Evolutionary conservation across 1,140 invertebrate species (phyloP).

Genomic region (Acromyrmex echinatior): DNA sequence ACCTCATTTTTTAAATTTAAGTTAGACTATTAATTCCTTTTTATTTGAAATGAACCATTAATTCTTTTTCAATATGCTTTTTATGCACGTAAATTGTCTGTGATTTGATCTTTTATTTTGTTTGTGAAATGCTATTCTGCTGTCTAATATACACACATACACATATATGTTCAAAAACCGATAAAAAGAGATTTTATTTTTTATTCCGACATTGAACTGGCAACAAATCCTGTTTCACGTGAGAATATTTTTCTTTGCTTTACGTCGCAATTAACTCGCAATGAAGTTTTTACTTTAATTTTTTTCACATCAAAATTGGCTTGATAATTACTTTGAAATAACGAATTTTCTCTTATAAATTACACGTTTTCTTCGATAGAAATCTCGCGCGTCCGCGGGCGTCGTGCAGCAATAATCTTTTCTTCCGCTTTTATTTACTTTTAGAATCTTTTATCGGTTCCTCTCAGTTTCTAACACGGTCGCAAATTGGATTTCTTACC

Average conservation of each 20-base stretch:
- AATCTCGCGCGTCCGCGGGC: not conserved
- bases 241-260: slow-evolving; percentile 20
- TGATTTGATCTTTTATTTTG: slow-evolving; percentile 51
- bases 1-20: not conserved
- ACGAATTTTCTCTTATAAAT: slow-evolving; percentile 21
- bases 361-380: not conserved
- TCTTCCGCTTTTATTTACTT: slow-evolving; percentile 23
- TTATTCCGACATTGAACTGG: not conserved
- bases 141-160: not conserved
- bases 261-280: not conserved
- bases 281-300: not conserved
- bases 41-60: not conserved
- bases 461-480: slow-evolving; percentile 21
- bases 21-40: not conserved
- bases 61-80: not conserved
- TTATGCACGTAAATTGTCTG: slow-evolving; percentile 18
- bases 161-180: slow-evolving; percentile 1
- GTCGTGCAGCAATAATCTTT: slow-evolving; percentile 9
- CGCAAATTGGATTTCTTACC: slow-evolving; percentile 67
- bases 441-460: slow-evolving; percentile 43
- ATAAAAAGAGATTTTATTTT: slow-evolving; percentile 39
- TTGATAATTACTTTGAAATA: slow-evolving; percentile 41
- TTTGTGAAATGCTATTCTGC: not conserved
- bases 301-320: slow-evolving; percentile 3
- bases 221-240: slow-evolving; percentile 27